Base-by-base conservation (phyloP, 2,113 vertebrate species). In the Accipiter cooperii region DNA sequence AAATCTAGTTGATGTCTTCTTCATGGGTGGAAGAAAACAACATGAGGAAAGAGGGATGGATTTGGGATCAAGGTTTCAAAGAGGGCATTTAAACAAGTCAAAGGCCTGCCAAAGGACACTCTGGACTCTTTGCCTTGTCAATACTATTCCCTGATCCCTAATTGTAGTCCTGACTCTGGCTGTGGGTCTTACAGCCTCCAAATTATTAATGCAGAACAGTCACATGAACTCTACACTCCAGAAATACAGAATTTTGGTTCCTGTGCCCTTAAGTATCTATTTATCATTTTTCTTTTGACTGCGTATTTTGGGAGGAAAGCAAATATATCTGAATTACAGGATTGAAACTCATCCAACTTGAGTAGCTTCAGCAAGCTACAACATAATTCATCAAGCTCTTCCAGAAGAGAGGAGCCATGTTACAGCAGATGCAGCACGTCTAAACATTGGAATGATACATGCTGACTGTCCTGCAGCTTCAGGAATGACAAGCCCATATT, bases 301-400 rank as follows among this genome's bases (percentile, higher is more conserved):
- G 52, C 1, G 0, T 75, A 61, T 84, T 96, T 91, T 91, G 75
- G 36, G 75, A 95, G 54, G 54, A 88, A 90, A 95, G 78, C 40
- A 96, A 93, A 8, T 74, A 84, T 26, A 49, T 64, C 79, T 91
- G 57, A 96, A 79, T 85, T 87, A 91, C 49, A 93, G 33, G 77
- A 87, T 7, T 97, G 89, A 91, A 96, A 85, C n/a, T 88, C 78
- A 93, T 93, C 89, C 91, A 89, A 70, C 49, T 79, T 80, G 46
- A 96, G 70, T 52, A 93, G 89, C 93, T 95, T 94, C 70, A 63
- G 58, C 57, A 82, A 95, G 78, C 57, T 90, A 51, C 51, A 93
- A 47, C 28, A 49, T 87, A 95, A 91, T 87, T 93, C 70, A 95
- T 57, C 64, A 84, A 84, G 74, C 52, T 89, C 57, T 76, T 90